Evolutionary conservation across 2,888 invertebrate genomes (phyloP), one percentile per base, ranked within the genome.

Genomic region (Drosophila mimetica): DNA sequence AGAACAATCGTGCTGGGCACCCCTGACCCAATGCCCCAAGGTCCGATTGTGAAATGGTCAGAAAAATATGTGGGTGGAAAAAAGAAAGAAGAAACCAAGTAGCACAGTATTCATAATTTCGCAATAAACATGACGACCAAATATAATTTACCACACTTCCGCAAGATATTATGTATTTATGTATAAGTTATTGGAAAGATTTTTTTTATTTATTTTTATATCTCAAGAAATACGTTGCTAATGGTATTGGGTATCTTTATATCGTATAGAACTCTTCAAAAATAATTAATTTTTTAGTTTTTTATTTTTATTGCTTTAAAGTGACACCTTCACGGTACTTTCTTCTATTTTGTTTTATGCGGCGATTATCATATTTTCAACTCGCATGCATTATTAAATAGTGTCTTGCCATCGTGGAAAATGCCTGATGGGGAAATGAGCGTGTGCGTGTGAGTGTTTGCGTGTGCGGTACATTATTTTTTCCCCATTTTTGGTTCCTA

Each of bases 121-220:
- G 77, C 83, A 85, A 83, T 80, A 72, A 83, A 75, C 73, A 80
- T 86, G 79, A 78, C 80, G 83, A 84, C 86, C 78, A 78, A 85
- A 83, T 1, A 13, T 76, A 84, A 86, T 86, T 78, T 82, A 13
- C 13, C 7, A 13, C 9, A 42, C 6, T 42, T 42, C 41, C 41
- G 20, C 41, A n/a, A 22, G 22, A 22, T 22, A 18, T 8, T 37
- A 9, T 0, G 1, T 4, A 4, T 8, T 3, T 11, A 18, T 13
- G 6, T 6, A 6, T 8, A 18, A 18, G 8, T 18, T 18, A 1
- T 18, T 2, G 8, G 9, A 18, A 20, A 9, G 18, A 11, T 8
- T 2, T 7, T 16, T 8, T 8, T 36, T 36, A 6, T 7, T 2
- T 34, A 6, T 25, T 25, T 7, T 7, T 25, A 25, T 25, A 25